Conservation (phyloP, 2,113 vertebrate species). For the Pao palembangensis region DNA sequence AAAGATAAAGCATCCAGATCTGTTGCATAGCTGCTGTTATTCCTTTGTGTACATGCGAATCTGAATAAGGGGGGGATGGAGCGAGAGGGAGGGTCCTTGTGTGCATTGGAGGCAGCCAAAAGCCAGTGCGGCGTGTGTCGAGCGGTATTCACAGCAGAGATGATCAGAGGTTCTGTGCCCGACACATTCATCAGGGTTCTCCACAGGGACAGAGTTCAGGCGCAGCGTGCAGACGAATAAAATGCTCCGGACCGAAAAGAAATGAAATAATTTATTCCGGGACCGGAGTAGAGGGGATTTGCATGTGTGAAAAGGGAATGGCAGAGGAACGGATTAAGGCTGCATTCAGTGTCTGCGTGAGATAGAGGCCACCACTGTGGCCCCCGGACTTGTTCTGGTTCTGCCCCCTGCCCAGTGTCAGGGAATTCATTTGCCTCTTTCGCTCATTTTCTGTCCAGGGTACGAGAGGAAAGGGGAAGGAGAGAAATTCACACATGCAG, state of each 20-base stretch:
- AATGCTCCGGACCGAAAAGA: slow-evolving; percentile 46
- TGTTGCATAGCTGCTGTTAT: slow-evolving; percentile 41
- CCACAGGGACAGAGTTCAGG: slow-evolving; percentile 52
- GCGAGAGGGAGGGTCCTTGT: slow-evolving; percentile 21
- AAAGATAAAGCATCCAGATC: slow-evolving; percentile 51
- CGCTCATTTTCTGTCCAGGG: slow-evolving; percentile 26
- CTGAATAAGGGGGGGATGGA: background rate
- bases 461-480: slow-evolving; percentile 21
- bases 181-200: slow-evolving; percentile 61
- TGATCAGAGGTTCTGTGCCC: slow-evolving; percentile 64
- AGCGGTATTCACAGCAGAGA: slow-evolving; percentile 48
- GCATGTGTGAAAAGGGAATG: slow-evolving; percentile 39
- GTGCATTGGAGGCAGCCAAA: slow-evolving; percentile 47
- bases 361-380: slow-evolving; percentile 51
- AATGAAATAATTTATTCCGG: slow-evolving; percentile 69
- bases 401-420: slow-evolving; percentile 43
- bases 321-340: slow-evolving; percentile 65
- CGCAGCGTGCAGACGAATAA: slow-evolving; percentile 36
- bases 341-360: slow-evolving; percentile 43
- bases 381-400: slow-evolving; percentile 55
- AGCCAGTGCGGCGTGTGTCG: slow-evolving; percentile 53
- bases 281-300: slow-evolving; percentile 56
- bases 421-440: slow-evolving; percentile 67
- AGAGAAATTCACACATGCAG: slow-evolving; percentile 7
- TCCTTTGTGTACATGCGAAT: slow-evolving; percentile 48